Evolutionary conservation across 2,888 invertebrate species (phyloP).

Genomic region (Drosophila multiciliata): DNA sequence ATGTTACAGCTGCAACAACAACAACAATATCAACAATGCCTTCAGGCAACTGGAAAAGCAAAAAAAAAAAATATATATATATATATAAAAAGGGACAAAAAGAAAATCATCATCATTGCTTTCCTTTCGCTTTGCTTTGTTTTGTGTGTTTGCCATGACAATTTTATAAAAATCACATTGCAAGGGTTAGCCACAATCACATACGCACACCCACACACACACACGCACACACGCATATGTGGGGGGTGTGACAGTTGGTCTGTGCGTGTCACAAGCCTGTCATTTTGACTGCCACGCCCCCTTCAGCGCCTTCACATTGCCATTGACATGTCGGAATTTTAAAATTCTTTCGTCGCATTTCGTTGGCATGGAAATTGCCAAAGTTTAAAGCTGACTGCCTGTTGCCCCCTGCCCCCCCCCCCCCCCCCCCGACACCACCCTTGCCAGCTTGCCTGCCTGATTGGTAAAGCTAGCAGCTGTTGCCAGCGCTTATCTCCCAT

Average conservation of each 20-base stretch:
- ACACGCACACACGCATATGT: slow-evolving; percentile 4
- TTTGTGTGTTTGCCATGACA: slow-evolving; percentile 39
- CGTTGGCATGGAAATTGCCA: slow-evolving; percentile 69
- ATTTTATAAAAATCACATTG: slow-evolving; percentile 70
- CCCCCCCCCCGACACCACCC: too few relatives aligned
- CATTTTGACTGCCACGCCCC: slow-evolving; percentile 64
- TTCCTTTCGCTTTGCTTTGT: slow-evolving; percentile 45
- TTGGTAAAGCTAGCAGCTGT: slow-evolving; percentile 60
- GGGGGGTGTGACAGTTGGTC: slow-evolving; percentile 73
- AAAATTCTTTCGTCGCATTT: slow-evolving; percentile 69
- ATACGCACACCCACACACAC: slow-evolving; percentile 27
- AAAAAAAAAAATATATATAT: slow-evolving; percentile 7
- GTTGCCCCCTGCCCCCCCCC: slow-evolving; percentile 26
- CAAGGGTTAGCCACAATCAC: slow-evolving; percentile 68
- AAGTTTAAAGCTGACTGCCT: slow-evolving; percentile 67
- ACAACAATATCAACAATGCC: slow-evolving; percentile 37
- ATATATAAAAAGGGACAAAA: slow-evolving; percentile 25
- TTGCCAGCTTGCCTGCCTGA: slow-evolving; percentile 19
- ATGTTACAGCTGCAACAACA: slow-evolving; percentile 63
- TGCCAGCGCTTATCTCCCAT: slow-evolving; percentile 57
- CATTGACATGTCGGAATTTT: slow-evolving; percentile 71
- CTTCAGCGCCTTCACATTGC: slow-evolving; percentile 35
- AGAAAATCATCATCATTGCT: slow-evolving; percentile 62
- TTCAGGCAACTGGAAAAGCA: slow-evolving; percentile 26
- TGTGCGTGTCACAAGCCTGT: slow-evolving; percentile 77